Percentiles rank a stretch among this genome's conserved stretches.
phyloP scores from a whole-genome alignment of 2,797 vertebrate genomes.

The Bucorvus abyssinicus region DNA sequence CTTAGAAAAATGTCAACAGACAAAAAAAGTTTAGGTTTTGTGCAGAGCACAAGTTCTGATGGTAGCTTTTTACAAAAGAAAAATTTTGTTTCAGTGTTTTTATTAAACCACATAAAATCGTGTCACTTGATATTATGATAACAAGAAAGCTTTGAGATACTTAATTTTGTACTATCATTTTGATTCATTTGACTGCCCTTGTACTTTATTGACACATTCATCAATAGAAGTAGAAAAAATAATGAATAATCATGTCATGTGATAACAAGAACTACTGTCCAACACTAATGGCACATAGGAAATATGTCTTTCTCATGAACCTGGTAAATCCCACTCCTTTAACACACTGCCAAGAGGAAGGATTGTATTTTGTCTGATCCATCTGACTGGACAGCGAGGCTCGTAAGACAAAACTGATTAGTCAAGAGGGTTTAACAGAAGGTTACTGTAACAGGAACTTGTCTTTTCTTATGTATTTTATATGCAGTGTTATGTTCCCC shows the following conservation, averaged over 20 bases:
- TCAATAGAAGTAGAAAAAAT: not conserved
- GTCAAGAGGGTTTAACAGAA: not conserved
- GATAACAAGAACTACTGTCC: not conserved
- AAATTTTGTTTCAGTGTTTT: not conserved
- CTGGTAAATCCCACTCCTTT: not conserved
- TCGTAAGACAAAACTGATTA: not conserved
- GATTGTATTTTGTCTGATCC: not conserved
- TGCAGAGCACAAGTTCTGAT: not conserved
- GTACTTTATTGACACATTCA: not conserved
- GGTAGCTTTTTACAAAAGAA: not conserved
- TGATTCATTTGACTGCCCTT: not conserved
- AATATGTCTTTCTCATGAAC: not conserved
- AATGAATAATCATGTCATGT: not conserved
- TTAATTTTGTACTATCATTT: not conserved
- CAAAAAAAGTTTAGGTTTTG: not conserved
- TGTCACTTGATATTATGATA: not conserved
- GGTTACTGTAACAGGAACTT: not conserved
- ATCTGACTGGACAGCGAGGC: not conserved
- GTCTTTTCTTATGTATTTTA: not conserved
- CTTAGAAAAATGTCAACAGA: not conserved
- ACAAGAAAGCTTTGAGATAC: not conserved
- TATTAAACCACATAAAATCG: not conserved
- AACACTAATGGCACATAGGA: not conserved
- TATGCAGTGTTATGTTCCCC: not conserved
- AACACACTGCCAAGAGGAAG: not conserved